Evolutionary conservation across 2,797 vertebrate species (phyloP), one percentile per base, ranked within the genome.

Genomic region (Eupleurogrammus muticus): DNA sequence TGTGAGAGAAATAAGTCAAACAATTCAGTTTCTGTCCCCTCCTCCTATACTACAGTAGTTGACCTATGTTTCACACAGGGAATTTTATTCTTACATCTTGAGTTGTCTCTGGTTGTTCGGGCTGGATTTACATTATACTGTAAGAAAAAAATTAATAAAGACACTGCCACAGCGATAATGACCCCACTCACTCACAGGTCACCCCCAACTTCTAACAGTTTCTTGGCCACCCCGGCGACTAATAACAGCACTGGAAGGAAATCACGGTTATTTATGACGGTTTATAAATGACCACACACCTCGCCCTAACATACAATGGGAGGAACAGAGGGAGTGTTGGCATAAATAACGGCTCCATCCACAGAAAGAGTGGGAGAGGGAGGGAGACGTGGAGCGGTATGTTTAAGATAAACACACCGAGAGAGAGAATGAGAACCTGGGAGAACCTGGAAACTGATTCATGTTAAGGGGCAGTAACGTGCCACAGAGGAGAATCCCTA

Each of bases 351-450:
- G 9, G 64, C 75, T 84, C 59, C 56, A 57, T 85, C 76, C 70
- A 91, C 79, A 69, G 80, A 74, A 61, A 70, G 60, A 6, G 49
- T 28, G 34, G 51, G 67, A n/a, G 38, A 55, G 49, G 70, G 53
- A 56, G 72, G 79, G 57, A 69, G 63, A 60, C 12, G 12, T 66
- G 42, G 70, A 70, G 65, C 84, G 47, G 90, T 86, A 90, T 89
- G 85, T 88, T 85, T 60, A 87, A 91, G 69, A 86, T 91, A 92
- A 91, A 93, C 86, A 90, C 74, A 87, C 52, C 9, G 71, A 72
- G 32, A 82, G 65, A 68, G 32, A 6, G 32, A 52, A 35, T 52
- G 53, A 23, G 53, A 65, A 42, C 62, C 47, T 59, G 36, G 52
- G 67, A 66, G 65, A 61, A 67, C 1, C 19, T 52, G 40, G 42